Evolutionary conservation across 2,888 invertebrate species (phyloP).

Genomic region (Leptothorax acervorum): DNA sequence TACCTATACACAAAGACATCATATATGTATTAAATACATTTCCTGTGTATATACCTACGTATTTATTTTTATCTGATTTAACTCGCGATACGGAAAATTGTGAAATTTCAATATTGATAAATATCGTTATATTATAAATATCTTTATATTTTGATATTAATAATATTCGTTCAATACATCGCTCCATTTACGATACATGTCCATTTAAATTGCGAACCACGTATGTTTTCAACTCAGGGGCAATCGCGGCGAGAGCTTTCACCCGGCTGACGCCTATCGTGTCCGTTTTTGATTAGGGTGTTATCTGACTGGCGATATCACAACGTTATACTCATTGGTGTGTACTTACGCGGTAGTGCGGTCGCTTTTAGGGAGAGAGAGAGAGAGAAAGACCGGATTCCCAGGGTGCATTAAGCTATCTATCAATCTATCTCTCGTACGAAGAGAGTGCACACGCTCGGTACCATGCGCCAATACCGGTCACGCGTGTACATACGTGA

Average conservation of each 20-base stretch:
- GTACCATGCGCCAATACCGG: conserved; percentile 50
- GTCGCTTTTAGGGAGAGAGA: conserved; percentile 56
- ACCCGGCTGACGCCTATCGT: conserved; percentile 39
- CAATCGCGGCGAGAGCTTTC: conserved; percentile 58
- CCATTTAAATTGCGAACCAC: conserved; percentile 8
- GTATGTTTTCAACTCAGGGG: conserved; percentile 28
- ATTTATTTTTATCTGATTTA: conserved; percentile 10
- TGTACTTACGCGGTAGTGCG: conserved; percentile 55
- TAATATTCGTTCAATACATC: neutral
- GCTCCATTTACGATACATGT: neutral
- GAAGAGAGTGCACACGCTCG: conserved; percentile 58
- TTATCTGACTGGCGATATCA: conserved; percentile 64
- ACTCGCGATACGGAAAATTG: neutral
- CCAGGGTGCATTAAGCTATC: conserved; percentile 76
- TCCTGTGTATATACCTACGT: neutral
- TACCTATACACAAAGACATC: neutral
- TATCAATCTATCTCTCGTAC: conserved; percentile 74
- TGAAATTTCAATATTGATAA: neutral
- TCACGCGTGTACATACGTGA: conserved; percentile 32
- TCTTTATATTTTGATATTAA: conserved; percentile 10
- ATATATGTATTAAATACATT: too few species aligned
- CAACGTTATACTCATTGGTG: conserved; percentile 61
- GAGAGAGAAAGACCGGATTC: conserved; percentile 61
- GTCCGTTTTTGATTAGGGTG: conserved; percentile 59
- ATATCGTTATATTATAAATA: neutral